phyloP scores from a whole-genome alignment of 2,797 vertebrate species.

The Sternotherus odoratus region DNA sequence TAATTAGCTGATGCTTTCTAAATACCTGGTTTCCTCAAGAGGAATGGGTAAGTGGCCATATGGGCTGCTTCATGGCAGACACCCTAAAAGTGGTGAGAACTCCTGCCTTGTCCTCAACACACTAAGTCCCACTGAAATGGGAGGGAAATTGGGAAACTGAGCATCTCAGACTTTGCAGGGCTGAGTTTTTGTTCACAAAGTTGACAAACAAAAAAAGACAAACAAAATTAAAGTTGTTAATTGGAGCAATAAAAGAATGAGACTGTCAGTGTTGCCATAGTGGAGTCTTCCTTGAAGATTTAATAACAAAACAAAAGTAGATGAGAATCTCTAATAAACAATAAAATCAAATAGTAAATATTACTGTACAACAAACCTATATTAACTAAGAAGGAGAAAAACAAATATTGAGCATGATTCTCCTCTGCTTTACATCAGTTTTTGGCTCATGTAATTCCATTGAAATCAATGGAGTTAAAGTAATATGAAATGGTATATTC shows the following conservation, averaged over 20 bases:
- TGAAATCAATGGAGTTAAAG: not conserved
- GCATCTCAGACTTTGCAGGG: not conserved
- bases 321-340: not conserved
- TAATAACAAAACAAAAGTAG: not conserved
- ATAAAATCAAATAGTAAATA: not conserved
- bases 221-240: not conserved
- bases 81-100: not conserved
- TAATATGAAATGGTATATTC: not conserved
- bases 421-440: not conserved
- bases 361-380: not conserved
- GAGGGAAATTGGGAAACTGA: not conserved
- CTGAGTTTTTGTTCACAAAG: not conserved
- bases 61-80: not conserved
- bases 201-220: not conserved
- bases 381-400: not conserved
- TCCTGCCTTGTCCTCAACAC: not conserved
- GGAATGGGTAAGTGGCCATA: not conserved
- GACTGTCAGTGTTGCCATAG: not conserved
- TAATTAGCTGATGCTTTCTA: not conserved
- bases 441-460: not conserved
- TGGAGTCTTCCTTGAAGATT: not conserved
- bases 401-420: not conserved
- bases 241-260: not conserved
- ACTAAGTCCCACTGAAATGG: not conserved
- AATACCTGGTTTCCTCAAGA: not conserved